Conservation (phyloP, 2,113 vertebrate species). For the Myrmophylax atrothorax region DNA sequence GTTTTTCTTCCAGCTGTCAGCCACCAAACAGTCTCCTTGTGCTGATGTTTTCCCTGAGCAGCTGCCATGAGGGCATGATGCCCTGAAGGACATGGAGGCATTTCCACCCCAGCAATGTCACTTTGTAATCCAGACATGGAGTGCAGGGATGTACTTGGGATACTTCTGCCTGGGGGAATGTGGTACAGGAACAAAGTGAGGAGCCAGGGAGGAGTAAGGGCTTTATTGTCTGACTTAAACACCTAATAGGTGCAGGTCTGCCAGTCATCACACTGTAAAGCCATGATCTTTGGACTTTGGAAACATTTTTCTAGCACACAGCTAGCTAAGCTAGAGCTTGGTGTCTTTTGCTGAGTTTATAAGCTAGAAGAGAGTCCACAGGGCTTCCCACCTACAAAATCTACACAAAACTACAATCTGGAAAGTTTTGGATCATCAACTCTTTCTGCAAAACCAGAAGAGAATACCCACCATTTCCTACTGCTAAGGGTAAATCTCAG, state of each 20-base stretch:
- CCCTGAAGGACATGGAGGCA: background rate
- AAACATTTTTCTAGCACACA: background rate
- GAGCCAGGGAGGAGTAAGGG: background rate
- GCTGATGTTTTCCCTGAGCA: background rate
- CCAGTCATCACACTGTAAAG: background rate
- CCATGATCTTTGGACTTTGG: accelerated
- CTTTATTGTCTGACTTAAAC: background rate
- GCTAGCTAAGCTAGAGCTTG: background rate
- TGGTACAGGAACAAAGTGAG: accelerated
- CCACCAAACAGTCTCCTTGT: background rate
- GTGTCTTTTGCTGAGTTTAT: background rate
- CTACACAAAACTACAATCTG: background rate
- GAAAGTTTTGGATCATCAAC: background rate
- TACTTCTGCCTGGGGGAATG: background rate
- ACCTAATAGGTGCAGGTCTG: background rate
- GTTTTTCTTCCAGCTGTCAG: background rate
- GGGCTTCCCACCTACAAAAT: background rate
- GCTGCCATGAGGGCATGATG: background rate
- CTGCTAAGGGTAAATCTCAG: background rate
- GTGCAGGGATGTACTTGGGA: accelerated
- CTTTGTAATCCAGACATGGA: background rate
- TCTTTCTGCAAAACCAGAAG: background rate
- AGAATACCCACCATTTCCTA: background rate
- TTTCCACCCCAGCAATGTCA: accelerated
- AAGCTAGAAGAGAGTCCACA: background rate